These are phyloP conservation scores for Sebastes nivosus DNA, from an alignment of 2,797 vertebrate species.

Conservation along the genomic window DNA sequence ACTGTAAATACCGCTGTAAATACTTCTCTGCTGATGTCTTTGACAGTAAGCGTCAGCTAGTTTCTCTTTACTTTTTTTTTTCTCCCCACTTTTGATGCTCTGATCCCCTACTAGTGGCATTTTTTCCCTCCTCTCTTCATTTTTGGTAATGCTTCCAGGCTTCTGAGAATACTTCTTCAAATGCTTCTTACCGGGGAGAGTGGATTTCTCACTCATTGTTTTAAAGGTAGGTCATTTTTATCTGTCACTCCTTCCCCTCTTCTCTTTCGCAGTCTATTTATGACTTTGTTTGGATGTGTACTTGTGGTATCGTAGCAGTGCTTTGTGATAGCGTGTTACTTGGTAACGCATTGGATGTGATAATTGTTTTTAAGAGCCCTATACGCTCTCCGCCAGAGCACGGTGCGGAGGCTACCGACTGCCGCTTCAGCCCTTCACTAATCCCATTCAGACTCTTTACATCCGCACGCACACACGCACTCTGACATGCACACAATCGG, in stretches of 20 bases:
- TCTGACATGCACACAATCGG: slow-evolving; percentile 54
- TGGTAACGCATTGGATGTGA: slow-evolving; percentile 79
- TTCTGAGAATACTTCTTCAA: slow-evolving; percentile 92
- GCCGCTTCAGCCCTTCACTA: slow-evolving; percentile 79
- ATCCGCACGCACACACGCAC: slow-evolving; percentile 23
- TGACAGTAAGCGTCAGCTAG: slow-evolving; percentile 95
- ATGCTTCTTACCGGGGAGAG: slow-evolving; percentile 93
- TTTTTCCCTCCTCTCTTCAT: slow-evolving; percentile 68
- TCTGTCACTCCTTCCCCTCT: slow-evolving; percentile 45
- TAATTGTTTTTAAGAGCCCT: slow-evolving; percentile 81
- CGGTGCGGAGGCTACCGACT: slow-evolving; percentile 76
- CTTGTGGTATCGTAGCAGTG: slow-evolving; percentile 27
- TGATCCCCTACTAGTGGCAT: slow-evolving; percentile 87
- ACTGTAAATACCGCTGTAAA: slow-evolving; percentile 97
- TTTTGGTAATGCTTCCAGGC: slow-evolving; percentile 86
- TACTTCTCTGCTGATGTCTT: slow-evolving; percentile 94
- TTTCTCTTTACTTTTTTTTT: slow-evolving; percentile 76
- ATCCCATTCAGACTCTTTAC: slow-evolving; percentile 86
- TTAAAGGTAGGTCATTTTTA: slow-evolving; percentile 96
- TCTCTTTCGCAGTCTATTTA: slow-evolving; percentile 22
- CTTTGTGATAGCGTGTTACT: slow-evolving; percentile 78
- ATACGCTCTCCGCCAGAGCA: slow-evolving; percentile 70
- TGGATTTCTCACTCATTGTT: slow-evolving; percentile 90
- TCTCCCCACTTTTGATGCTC: slow-evolving; percentile 81
- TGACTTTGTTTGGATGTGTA: slow-evolving; percentile 45